phyloP scores from a whole-genome alignment of 1,140 invertebrate species.

The Caenorhabditis latens region DNA sequence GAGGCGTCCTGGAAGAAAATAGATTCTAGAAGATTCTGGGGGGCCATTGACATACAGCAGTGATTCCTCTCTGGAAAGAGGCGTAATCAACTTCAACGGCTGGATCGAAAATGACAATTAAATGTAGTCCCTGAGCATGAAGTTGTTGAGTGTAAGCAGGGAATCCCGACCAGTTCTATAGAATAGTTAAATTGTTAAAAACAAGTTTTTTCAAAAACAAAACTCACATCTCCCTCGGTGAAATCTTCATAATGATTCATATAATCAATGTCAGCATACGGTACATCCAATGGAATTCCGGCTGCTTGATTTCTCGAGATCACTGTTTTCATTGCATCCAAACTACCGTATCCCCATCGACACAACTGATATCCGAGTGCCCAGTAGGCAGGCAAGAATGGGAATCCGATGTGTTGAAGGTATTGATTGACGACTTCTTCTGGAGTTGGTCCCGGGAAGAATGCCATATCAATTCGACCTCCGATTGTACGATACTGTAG shows the following conservation, averaged over 20 bases:
- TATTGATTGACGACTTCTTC: slow-evolving; percentile 80
- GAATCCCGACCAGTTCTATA: slow-evolving; percentile 63
- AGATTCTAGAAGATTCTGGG: neutral
- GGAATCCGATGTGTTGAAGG: slow-evolving; percentile 75
- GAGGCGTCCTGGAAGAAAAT: slow-evolving; percentile 52
- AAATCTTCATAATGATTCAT: slow-evolving; percentile 90
- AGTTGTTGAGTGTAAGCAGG: slow-evolving; percentile 62
- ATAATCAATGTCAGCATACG: slow-evolving; percentile 84
- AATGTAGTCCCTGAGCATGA: slow-evolving; percentile 61
- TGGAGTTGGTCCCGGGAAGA: slow-evolving; percentile 80
- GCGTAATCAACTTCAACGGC: slow-evolving; percentile 68
- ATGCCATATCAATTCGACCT: slow-evolving; percentile 78
- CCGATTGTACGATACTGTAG: slow-evolving; percentile 76
- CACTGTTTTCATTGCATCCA: slow-evolving; percentile 82
- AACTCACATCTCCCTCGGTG: slow-evolving; percentile 79
- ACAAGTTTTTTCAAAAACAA: neutral
- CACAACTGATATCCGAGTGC: slow-evolving; percentile 79
- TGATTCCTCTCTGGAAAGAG: slow-evolving; percentile 65
- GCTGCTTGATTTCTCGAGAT: slow-evolving; percentile 77
- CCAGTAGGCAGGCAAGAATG: slow-evolving; percentile 80
- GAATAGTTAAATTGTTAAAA: slow-evolving; percentile 76
- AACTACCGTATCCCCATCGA: slow-evolving; percentile 83
- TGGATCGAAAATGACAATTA: slow-evolving; percentile 67
- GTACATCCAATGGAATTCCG: slow-evolving; percentile 78
- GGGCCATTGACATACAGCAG: slow-evolving; percentile 39